Evolutionary conservation across 2,797 vertebrate genomes (phyloP).

Genomic region (Danio kyathit): DNA sequence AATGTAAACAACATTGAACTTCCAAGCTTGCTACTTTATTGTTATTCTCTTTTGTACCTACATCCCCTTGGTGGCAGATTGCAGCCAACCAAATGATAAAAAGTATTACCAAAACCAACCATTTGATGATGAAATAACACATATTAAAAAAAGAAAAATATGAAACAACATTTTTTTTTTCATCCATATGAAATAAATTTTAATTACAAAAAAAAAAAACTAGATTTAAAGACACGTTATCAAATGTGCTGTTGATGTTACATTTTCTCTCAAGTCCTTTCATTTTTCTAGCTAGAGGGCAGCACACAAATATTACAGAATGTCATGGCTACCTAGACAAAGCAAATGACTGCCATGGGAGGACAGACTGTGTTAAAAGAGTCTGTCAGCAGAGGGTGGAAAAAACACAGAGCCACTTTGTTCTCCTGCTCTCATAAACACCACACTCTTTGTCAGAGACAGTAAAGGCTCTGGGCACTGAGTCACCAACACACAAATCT

Average conservation of each 20-base stretch:
- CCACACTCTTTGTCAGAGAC: not conserved
- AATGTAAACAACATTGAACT: too few species aligned
- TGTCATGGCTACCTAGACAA: slow-evolving; percentile 13
- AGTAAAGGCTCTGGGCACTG: not conserved
- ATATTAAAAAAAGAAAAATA: too few species aligned
- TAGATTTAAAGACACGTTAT: not conserved
- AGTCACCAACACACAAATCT: slow-evolving; percentile 16
- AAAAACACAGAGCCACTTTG: slow-evolving; percentile 22
- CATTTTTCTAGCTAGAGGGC: not conserved
- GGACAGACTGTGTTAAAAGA: slow-evolving; percentile 31
- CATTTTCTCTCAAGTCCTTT: not conserved
- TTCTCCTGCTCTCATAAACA: slow-evolving; percentile 14
- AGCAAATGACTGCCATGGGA: slow-evolving; percentile 13
- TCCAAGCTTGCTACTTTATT: too few species aligned
- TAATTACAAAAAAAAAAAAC: too few species aligned
- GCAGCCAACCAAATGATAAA: too few species aligned
- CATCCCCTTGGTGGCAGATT: too few species aligned
- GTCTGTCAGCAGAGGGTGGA: slow-evolving; percentile 1
- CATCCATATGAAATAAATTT: too few species aligned
- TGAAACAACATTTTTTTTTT: too few species aligned
- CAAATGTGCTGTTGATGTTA: not conserved
- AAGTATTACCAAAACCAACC: too few species aligned
- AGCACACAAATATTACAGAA: not conserved
- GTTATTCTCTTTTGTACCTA: too few species aligned
- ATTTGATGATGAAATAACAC: too few species aligned